These are phyloP conservation scores for Centropyge bicolor DNA, from an alignment of 2,797 vertebrate species.

Conservation along the genomic window DNA sequence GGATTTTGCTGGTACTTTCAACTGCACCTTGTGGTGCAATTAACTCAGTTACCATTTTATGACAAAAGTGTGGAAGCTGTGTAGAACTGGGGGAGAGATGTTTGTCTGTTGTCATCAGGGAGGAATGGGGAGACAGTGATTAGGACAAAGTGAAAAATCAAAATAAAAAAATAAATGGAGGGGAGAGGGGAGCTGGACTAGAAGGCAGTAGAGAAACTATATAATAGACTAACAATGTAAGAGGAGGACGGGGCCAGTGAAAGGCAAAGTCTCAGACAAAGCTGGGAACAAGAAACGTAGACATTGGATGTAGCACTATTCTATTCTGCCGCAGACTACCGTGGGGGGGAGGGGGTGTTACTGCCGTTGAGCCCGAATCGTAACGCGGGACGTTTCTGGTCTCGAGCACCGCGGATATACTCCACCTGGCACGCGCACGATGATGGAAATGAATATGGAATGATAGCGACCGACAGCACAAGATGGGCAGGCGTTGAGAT, in stretches of 20 bases:
- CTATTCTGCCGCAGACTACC: slow-evolving; percentile 76
- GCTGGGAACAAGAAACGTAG: slow-evolving; percentile 3
- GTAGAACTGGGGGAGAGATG: neutral
- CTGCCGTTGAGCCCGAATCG: slow-evolving; percentile 63
- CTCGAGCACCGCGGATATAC: slow-evolving; percentile 73
- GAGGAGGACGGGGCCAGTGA: neutral
- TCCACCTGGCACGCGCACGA: slow-evolving; percentile 68
- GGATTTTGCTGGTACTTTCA: too few species aligned
- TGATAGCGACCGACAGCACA: slow-evolving; percentile 62
- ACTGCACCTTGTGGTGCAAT: too few species aligned
- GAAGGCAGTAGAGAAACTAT: neutral
- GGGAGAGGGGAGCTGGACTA: neutral
- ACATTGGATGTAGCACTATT: slow-evolving; percentile 58
- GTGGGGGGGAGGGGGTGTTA: slow-evolving; percentile 11
- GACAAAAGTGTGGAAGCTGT: too few species aligned
- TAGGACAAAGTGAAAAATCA: neutral
- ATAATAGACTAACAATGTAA: neutral
- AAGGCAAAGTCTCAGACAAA: neutral
- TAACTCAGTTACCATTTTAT: too few species aligned
- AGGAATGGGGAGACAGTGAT: neutral
- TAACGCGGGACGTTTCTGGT: slow-evolving; percentile 79
- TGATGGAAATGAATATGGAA: slow-evolving; percentile 64
- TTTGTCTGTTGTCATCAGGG: neutral
- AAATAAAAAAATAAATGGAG: neutral
- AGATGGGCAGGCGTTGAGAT: slow-evolving; percentile 73